Conservation (phyloP, 2,888 invertebrate genomes). For the Hirtodrosophila confusa region DNA sequence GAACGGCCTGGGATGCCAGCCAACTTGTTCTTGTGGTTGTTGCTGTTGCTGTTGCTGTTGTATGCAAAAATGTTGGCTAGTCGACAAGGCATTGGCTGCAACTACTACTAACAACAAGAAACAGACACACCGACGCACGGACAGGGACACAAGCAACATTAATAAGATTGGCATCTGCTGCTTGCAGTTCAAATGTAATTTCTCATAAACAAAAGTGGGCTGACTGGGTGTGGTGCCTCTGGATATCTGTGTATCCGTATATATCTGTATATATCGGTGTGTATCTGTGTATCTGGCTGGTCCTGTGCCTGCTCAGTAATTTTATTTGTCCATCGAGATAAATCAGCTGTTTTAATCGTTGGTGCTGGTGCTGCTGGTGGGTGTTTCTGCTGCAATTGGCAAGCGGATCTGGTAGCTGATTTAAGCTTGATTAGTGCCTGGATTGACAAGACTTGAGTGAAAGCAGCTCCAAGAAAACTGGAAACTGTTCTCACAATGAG, state of each 20-base stretch:
- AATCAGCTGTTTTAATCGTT: conserved; percentile 37
- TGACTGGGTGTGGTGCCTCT: conserved; percentile 65
- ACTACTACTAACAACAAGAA: conserved; percentile 52
- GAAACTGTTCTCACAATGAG: neutral
- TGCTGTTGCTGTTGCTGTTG: conserved; percentile 45
- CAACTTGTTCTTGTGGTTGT: conserved; percentile 42
- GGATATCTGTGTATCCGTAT: conserved; percentile 13
- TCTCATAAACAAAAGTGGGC: conserved; percentile 76
- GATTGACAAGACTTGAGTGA: conserved; percentile 35
- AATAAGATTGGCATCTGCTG: conserved; percentile 78
- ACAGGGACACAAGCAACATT: conserved; percentile 63
- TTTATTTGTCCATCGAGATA: conserved; percentile 67
- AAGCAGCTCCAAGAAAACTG: conserved; percentile 13
- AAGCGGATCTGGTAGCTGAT: conserved; percentile 58
- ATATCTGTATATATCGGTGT: conserved; percentile 1
- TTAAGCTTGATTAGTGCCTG: conserved; percentile 26
- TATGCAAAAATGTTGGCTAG: conserved; percentile 77
- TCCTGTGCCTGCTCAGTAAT: conserved; percentile 33
- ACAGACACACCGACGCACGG: conserved; percentile 11
- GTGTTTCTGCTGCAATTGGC: conserved; percentile 39
- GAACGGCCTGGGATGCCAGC: conserved; percentile 52
- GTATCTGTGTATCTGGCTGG: conserved; percentile 10
- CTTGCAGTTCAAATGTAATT: conserved; percentile 77
- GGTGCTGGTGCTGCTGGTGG: conserved; percentile 45
- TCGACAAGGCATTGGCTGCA: conserved; percentile 70